These are phyloP conservation scores for Ametastegia equiseti DNA, from an alignment of 2,888 invertebrate genomes.

Conservation along the genomic window DNA sequence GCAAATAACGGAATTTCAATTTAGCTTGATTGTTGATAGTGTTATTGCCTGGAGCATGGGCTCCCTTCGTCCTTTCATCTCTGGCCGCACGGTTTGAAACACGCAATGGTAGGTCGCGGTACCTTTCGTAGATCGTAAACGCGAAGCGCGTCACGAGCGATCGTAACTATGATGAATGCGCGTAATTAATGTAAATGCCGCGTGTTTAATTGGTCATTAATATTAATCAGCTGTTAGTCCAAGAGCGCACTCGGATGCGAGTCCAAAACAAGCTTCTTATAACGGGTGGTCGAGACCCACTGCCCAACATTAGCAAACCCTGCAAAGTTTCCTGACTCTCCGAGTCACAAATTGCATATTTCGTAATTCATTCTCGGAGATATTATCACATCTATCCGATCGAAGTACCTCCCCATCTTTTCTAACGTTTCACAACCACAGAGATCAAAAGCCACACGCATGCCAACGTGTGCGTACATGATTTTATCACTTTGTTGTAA, in stretches of 20 bases:
- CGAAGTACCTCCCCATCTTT: background rate
- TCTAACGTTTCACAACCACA: background rate
- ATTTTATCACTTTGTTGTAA: slow-evolving; percentile 7
- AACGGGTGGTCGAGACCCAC: slow-evolving; percentile 1
- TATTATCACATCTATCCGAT: background rate
- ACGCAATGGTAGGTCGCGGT: slow-evolving; percentile 30
- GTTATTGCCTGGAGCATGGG: background rate
- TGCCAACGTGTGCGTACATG: background rate
- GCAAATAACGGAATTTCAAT: slow-evolving; percentile 39
- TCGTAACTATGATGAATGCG: slow-evolving; percentile 51
- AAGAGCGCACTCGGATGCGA: slow-evolving; percentile 42
- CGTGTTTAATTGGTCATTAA: slow-evolving; percentile 52
- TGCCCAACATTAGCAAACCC: background rate
- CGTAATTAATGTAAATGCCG: slow-evolving; percentile 52
- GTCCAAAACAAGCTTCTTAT: background rate
- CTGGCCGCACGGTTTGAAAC: slow-evolving; percentile 25
- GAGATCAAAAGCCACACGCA: background rate
- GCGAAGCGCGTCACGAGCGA: slow-evolving; percentile 48
- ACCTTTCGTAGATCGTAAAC: slow-evolving; percentile 39
- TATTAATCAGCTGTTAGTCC: slow-evolving; percentile 50
- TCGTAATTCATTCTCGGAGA: background rate
- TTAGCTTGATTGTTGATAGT: slow-evolving; percentile 33
- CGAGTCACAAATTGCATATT: background rate
- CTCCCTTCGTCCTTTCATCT: slow-evolving; percentile 38
- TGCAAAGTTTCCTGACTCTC: background rate